Evolutionary conservation across 2,797 vertebrate genomes (phyloP).

Genomic region (Danio jaintianensis): DNA sequence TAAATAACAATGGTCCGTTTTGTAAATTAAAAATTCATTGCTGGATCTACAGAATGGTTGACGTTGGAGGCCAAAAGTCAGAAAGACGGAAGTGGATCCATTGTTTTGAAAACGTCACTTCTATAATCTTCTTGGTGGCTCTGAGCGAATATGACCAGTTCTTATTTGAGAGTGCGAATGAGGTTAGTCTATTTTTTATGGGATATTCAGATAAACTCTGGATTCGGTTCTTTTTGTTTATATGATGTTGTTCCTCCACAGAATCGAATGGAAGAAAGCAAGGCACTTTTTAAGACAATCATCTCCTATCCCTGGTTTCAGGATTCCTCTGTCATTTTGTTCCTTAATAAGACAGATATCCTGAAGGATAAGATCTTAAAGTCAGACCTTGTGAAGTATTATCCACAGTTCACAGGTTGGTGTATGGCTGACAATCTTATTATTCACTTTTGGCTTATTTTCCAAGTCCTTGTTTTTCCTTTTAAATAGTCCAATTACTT

Average conservation of each 20-base stretch:
- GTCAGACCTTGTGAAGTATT: constrained; percentile 86
- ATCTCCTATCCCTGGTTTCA: constrained; percentile 84
- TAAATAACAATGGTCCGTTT: not conserved
- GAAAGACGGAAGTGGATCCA: constrained; percentile 94
- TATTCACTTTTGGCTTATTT: not conserved
- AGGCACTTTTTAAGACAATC: constrained; percentile 88
- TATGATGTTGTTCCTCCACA: constrained; percentile 54
- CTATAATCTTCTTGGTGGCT: constrained; percentile 88
- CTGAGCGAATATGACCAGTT: constrained; percentile 92
- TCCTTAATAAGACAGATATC: constrained; percentile 92
- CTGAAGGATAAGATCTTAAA: constrained; percentile 86
- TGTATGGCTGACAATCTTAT: not conserved
- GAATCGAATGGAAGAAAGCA: constrained; percentile 89
- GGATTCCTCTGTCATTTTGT: constrained; percentile 87
- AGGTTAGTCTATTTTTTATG: constrained; percentile 72
- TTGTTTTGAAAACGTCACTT: constrained; percentile 90
- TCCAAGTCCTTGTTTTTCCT: too few species aligned
- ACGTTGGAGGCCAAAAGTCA: constrained; percentile 90
- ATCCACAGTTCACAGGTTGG: constrained; percentile 83
- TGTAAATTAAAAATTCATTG: not conserved
- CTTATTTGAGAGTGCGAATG: constrained; percentile 80
- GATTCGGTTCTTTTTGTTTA: not conserved
- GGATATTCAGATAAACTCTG: not conserved
- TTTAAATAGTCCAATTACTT: too few species aligned
- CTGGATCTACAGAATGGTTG: constrained; percentile 83